Conservation (phyloP, 2,113 vertebrate species). For the Coregonus clupeaformis region DNA sequence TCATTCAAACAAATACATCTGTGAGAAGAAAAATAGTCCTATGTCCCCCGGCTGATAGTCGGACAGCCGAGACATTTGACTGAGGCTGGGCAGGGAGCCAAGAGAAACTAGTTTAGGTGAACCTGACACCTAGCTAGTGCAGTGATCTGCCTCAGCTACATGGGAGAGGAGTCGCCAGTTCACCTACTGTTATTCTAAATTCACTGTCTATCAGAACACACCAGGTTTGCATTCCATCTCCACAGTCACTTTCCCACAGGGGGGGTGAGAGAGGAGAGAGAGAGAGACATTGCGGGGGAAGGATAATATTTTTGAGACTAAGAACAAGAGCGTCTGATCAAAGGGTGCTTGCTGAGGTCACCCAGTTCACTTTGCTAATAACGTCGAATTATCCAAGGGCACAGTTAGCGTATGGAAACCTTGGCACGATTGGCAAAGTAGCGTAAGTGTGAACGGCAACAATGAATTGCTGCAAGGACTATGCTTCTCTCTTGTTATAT, state of each 20-base stretch:
- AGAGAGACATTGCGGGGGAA: background rate
- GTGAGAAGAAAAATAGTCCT: too few species aligned
- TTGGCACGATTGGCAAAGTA: background rate
- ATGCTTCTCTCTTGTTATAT: conserved; percentile 25
- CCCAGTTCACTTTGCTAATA: background rate
- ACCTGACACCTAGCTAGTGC: conserved; percentile 41
- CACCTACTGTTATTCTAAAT: conserved; percentile 30
- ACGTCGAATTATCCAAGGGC: background rate
- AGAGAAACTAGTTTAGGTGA: conserved; percentile 49
- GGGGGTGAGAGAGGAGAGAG: background rate
- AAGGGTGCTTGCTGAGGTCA: background rate
- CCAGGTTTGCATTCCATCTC: conserved; percentile 15
- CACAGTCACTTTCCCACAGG: conserved; percentile 17
- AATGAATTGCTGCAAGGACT: conserved; percentile 42
- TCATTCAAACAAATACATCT: too few species aligned
- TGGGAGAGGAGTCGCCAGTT: conserved; percentile 25
- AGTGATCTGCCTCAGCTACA: conserved; percentile 28
- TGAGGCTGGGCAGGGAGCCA: conserved; percentile 33
- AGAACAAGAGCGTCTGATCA: background rate
- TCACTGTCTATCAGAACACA: conserved; percentile 18
- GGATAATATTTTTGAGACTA: background rate
- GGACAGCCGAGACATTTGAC: conserved; percentile 28
- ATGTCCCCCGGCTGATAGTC: conserved; percentile 11
- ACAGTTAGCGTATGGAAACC: background rate
- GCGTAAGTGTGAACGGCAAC: conserved; percentile 22